A percentile compares a stretch with the other conserved stretches of the same genome.
Evolutionary conservation across 1,140 invertebrate genomes (phyloP).

Genomic region (Musca domestica): DNA sequence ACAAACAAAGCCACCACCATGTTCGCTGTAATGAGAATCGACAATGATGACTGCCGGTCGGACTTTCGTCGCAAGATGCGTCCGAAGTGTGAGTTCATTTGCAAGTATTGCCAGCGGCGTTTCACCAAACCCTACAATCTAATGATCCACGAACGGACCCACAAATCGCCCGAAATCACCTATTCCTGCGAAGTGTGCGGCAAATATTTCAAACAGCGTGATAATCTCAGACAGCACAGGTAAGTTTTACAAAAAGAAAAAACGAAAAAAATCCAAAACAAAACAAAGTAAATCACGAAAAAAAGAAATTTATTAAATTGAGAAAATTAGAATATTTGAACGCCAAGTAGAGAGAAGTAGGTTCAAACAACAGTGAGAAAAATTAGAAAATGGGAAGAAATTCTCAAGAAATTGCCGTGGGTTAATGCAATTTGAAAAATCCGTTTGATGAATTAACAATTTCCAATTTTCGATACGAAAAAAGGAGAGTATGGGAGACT

Average conservation of each 20-base stretch:
- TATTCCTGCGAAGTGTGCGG: constrained; percentile 99
- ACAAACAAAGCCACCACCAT: constrained; percentile 58
- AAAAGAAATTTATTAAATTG: neutral
- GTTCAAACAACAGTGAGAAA: too few relatives aligned
- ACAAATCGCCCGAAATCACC: constrained; percentile 94
- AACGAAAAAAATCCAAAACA: constrained; percentile 13
- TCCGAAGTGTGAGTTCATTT: constrained; percentile 96
- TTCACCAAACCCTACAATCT: constrained; percentile 99
- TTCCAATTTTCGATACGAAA: too few relatives aligned
- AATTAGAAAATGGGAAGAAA: too few relatives aligned
- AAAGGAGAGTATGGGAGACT: too few relatives aligned
- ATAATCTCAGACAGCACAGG: constrained; percentile 94
- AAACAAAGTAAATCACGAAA: neutral
- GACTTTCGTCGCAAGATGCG: constrained; percentile 91
- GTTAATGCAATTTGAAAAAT: too few relatives aligned
- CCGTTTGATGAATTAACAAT: too few relatives aligned
- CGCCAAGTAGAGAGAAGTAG: too few relatives aligned
- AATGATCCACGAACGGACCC: constrained; percentile 97
- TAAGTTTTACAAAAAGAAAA: constrained; percentile 55
- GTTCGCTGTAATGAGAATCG: constrained; percentile 85
- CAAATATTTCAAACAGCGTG: constrained; percentile 97
- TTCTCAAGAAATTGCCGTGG: too few relatives aligned
- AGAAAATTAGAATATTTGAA: too few relatives aligned
- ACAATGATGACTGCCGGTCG: constrained; percentile 84
- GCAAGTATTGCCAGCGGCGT: constrained; percentile 96